Evolutionary conservation across 2,888 invertebrate species (phyloP), one percentile per base, ranked within the genome.

Genomic region (Scrobipalpa atriplicella): DNA sequence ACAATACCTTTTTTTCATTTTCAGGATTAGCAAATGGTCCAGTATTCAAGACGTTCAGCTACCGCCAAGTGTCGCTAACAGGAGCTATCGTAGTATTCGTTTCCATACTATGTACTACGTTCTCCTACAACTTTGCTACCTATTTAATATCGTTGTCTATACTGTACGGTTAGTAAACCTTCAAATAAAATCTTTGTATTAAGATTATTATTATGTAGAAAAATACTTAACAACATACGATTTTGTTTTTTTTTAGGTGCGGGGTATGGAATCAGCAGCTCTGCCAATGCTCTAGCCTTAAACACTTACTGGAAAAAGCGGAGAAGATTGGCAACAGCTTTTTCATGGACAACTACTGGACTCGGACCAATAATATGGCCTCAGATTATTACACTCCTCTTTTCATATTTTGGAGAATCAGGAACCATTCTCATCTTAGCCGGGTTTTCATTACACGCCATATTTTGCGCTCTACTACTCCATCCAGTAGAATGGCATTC

Each of bases 401-500:
- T 95, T 79, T 84, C 92, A 0, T 68, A 82, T 39, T 95, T 95
- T 68, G 96, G 95, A 0, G 94, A 95, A 72, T 92, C 94, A 66
- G 96, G 96, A 21, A 94, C 96, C 0, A 92, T 95, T 62, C 82
- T 96, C 16, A 89, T 96, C 38, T 93, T 96, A 73, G 93, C 95
- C 18, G 96, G 94, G 3, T 91, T 96, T 67, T 93, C 95, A 0
- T 85, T 95, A 65, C 95, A 96, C 78, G 94, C 95, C 0, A 84
- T 96, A 63, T 94, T 94, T 36, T 95, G 95, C 72, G 94, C 95
- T 2, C 86, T 95, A 67, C 83, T 96, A 64, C 86, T 96, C 56
- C 96, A 96, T 77, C 96, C 96, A 2, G 95, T 96, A 0, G 94
- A 95, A 81, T 95, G 95, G 95, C 96, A 96, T 79, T 88, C 93